phyloP scores from a whole-genome alignment of 2,113 vertebrate genomes.

The Lutjanus erythropterus region DNA sequence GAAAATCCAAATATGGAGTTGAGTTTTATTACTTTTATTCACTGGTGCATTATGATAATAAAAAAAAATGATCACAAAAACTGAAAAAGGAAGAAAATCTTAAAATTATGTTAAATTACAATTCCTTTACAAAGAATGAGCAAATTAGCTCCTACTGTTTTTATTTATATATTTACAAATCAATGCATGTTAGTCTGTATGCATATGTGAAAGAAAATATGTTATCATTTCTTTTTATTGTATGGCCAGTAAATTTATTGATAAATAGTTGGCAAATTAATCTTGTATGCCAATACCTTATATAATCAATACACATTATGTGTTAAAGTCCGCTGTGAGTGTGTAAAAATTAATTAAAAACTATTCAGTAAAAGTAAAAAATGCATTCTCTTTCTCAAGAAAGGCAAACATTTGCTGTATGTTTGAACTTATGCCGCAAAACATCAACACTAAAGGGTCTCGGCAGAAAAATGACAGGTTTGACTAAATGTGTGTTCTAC shows the following conservation, averaged over 20 bases:
- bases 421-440: background rate
- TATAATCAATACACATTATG: background rate
- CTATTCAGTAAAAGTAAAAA: background rate
- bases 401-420: background rate
- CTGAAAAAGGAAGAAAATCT: background rate
- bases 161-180: background rate
- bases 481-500: background rate
- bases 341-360: background rate
- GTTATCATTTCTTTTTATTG: background rate
- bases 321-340: background rate
- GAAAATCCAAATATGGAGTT: too few relatives aligned
- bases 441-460: background rate
- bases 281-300: background rate
- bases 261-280: background rate
- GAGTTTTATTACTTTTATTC: too few relatives aligned
- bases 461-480: too few relatives aligned
- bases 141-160: background rate
- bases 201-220: background rate
- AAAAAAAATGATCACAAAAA: background rate
- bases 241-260: background rate
- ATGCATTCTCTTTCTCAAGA: background rate
- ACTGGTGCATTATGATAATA: background rate
- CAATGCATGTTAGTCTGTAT: background rate
- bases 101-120: background rate
- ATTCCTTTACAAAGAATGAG: background rate